Conservation (phyloP, 2,113 vertebrate genomes). For the Galbula dea region DNA sequence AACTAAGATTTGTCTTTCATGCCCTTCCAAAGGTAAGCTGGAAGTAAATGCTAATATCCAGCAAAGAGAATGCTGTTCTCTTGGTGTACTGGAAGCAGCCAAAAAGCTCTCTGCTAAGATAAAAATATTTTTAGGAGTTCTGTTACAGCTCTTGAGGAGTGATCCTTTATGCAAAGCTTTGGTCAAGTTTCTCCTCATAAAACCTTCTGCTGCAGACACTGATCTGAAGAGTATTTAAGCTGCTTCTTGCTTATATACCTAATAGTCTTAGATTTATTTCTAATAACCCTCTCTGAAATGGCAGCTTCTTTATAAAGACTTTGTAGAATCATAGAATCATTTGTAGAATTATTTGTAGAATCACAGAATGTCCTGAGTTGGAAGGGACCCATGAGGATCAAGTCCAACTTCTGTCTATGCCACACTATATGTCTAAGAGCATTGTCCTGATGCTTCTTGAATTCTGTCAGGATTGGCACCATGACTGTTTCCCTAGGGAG, state of each 20-base stretch:
- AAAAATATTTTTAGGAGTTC: background rate
- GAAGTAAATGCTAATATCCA: background rate
- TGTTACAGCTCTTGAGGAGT: background rate
- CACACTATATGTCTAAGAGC: too few species aligned
- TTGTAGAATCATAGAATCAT: too few species aligned
- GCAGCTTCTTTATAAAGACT: background rate
- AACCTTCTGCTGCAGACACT: background rate
- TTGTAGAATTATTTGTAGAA: too few species aligned
- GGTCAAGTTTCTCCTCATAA: background rate
- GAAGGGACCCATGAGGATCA: too few species aligned
- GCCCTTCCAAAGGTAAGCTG: background rate
- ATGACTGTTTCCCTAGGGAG: too few species aligned
- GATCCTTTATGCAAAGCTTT: background rate
- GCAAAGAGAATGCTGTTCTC: background rate
- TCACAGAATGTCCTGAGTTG: too few species aligned
- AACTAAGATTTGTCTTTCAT: constrained; percentile 12
- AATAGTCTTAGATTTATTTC: background rate
- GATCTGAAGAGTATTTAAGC: background rate
- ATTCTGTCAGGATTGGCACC: too few species aligned
- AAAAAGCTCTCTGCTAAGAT: background rate
- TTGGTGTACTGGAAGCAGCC: background rate
- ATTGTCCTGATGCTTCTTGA: too few species aligned
- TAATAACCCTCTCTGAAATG: background rate
- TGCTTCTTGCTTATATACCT: background rate
- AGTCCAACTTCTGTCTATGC: too few species aligned